These are phyloP conservation scores for Planococcus citri DNA, from an alignment of 1,140 invertebrate genomes.

Conservation along the genomic window DNA sequence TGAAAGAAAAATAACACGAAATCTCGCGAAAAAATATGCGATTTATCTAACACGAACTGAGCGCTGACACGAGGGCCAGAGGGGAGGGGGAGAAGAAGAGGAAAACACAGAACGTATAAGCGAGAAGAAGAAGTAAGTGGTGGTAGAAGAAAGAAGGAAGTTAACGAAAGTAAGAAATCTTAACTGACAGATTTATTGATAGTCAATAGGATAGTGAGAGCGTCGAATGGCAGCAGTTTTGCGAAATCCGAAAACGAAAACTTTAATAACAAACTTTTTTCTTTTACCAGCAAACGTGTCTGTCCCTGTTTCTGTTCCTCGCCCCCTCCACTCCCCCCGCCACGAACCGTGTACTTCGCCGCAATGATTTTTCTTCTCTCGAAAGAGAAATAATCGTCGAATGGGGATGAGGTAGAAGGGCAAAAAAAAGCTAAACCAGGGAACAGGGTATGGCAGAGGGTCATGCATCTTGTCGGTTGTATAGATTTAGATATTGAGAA, in stretches of 20 bases:
- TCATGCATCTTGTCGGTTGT: slow-evolving; percentile 12
- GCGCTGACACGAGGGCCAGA: no score
- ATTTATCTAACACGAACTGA: no score
- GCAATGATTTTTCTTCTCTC: no score
- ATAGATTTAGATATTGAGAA: slow-evolving; percentile 13
- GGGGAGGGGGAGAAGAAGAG: no score
- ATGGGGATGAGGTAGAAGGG: not conserved
- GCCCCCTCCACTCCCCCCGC: not conserved
- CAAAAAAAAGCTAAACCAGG: not conserved
- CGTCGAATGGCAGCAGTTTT: slow-evolving; percentile 16
- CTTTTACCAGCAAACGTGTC: no score
- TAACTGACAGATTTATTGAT: slow-evolving; percentile 20
- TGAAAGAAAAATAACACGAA: not conserved
- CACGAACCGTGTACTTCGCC: not conserved
- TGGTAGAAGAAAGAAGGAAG: not conserved
- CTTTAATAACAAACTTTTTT: slow-evolving; percentile 17
- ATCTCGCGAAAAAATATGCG: not conserved
- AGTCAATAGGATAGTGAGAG: slow-evolving; percentile 4
- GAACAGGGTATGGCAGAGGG: not conserved
- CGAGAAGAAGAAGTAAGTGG: slow-evolving; percentile 24
- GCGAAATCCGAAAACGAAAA: not conserved
- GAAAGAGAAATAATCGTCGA: not conserved
- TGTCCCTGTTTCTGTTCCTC: no score
- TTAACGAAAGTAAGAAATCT: slow-evolving; percentile 20
- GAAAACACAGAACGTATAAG: not conserved